Evolutionary conservation across 2,888 invertebrate species (phyloP), one percentile per base, ranked within the genome.

Genomic region (Ceriagrion tenellum): DNA sequence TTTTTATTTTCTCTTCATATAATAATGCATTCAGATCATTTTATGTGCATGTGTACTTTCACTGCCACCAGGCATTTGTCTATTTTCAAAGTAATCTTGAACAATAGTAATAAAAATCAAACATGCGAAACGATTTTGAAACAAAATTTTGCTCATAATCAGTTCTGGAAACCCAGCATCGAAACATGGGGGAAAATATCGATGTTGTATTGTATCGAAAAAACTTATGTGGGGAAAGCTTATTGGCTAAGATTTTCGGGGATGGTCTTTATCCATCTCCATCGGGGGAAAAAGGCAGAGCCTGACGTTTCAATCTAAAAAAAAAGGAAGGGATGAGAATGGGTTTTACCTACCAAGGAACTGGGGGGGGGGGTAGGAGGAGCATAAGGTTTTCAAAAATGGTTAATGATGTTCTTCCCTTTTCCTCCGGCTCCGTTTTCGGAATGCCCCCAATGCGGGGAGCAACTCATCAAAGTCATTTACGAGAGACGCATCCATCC

Each of bases 231-330:
- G 10, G 59, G 59, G 16, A 2, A 16, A 59, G 20, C 3, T 16
- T 20, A 16, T 20, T 1, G 81, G 81, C 16, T 13, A 3, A 81
- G 0, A 18, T 81, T 35, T 35, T n/a, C n/a, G n/a, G 81, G 81
- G 81, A 8, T 47, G n/a, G n/a, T 81, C 81, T 35, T 81, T 81
- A 81, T 81, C 81, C 81, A 81, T 81, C 81, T 81, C 81, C 35
- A 81, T 81, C 35, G 81, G 81, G 13, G 18, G n/a, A n/a, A n/a
- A n/a, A 23, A n/a, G 81, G 30, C 30, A 35, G 26, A 81, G 35
- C 81, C 18, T 81, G 81, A 81, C 81, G 81, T 81, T 81, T 81
- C 81, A 81, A 81, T 81, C 81, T 81, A 81, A 35, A 81, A 81
- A n/a, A 81, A 81, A 81, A 35, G 2, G 16, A 10, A 13, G 81